Evolutionary conservation across 2,888 invertebrate genomes (phyloP).

Genomic region (Cephalotes varians): DNA sequence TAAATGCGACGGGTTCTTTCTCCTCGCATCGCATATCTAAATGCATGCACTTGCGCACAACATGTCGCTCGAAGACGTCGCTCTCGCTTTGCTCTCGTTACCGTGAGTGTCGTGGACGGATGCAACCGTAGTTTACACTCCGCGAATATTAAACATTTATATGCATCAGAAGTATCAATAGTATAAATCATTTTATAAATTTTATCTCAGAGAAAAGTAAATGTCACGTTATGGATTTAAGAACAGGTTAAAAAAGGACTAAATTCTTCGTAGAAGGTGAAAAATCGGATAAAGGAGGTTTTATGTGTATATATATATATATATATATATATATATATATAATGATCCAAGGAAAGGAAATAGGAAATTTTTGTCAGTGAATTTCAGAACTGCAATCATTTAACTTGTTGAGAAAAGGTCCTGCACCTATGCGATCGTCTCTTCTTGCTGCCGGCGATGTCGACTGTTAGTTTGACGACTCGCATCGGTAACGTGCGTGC

Average conservation of each 20-base stretch:
- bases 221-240: not conserved
- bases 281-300: not conserved
- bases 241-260: not conserved
- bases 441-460: conserved; percentile 28
- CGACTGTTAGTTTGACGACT: conserved; percentile 67
- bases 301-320: not conserved
- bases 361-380: not conserved
- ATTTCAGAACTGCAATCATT: not conserved
- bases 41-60: conserved; percentile 38
- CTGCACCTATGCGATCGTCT: conserved; percentile 35
- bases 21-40: conserved; percentile 66
- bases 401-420: not conserved
- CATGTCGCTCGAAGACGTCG: conserved; percentile 16
- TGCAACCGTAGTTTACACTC: not conserved
- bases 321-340: not conserved
- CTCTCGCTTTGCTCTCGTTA: conserved; percentile 58
- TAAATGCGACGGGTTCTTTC: conserved; percentile 77
- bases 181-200: not conserved
- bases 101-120: not conserved
- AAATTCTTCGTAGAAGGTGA: not conserved
- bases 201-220: not conserved
- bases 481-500: conserved; percentile 56
- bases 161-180: not conserved
- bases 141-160: not conserved
- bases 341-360: not conserved